Percentiles rank a stretch among this genome's conserved stretches.
These are phyloP conservation scores for Mus spretus DNA, from an alignment of 2,797 vertebrate species.

Conservation along the genomic window DNA sequence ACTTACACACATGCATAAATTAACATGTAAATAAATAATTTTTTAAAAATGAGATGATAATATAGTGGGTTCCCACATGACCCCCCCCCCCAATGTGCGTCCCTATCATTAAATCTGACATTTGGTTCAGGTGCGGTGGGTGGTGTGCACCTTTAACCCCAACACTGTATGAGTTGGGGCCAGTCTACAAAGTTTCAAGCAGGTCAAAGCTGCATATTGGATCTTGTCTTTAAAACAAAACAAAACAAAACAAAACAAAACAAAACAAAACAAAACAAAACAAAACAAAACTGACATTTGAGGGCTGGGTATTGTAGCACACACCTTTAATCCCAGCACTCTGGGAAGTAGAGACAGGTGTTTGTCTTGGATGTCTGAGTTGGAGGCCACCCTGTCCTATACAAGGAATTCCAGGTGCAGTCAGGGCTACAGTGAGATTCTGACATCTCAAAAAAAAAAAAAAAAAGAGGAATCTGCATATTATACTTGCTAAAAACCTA, in stretches of 20 bases:
- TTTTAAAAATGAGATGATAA: neutral
- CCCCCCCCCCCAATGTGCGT: too few species aligned
- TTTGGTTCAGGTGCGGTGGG: neutral
- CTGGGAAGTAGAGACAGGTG: neutral
- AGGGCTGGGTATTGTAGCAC: neutral
- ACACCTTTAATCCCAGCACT: neutral
- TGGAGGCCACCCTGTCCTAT: neutral
- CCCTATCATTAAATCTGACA: neutral
- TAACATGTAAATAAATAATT: neutral
- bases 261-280: too few species aligned
- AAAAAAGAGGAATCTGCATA: neutral
- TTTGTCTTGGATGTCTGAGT: neutral
- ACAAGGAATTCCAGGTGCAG: neutral
- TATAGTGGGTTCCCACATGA: too few species aligned
- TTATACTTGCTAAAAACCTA: neutral
- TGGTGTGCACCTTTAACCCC: neutral
- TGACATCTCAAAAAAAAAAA: neutral
- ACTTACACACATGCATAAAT: neutral
- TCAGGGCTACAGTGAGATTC: neutral
- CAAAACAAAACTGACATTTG: neutral
- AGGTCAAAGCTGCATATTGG: neutral
- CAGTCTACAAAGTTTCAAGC: neutral
- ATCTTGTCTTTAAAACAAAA: neutral
- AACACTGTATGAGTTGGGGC: neutral
- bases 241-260: too few species aligned